These are phyloP conservation scores for Pseudomyrmex cubaensis DNA, from an alignment of 1,140 invertebrate species.

Conservation along the genomic window DNA sequence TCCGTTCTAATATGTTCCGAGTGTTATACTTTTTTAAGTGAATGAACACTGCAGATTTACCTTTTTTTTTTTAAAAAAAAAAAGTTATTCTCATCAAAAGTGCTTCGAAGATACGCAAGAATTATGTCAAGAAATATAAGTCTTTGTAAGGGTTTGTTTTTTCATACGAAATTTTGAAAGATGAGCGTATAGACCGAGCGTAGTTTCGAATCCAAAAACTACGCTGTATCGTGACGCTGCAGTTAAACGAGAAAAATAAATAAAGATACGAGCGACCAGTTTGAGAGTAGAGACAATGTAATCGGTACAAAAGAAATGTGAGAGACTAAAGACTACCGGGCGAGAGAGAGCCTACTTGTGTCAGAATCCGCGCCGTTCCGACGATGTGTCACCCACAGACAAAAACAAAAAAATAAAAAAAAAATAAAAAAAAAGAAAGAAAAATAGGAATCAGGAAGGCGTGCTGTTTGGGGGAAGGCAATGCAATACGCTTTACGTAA, in stretches of 20 bases:
- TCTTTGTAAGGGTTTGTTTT: too few species aligned
- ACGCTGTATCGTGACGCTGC: too few species aligned
- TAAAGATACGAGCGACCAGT: neutral
- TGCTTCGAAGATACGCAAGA: too few species aligned
- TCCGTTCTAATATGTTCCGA: too few species aligned
- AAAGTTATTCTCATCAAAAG: too few species aligned
- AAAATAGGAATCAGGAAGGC: constrained; percentile 63
- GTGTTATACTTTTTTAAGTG: too few species aligned
- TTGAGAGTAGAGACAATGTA: neutral
- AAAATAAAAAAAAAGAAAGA: constrained; percentile 13
- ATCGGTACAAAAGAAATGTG: constrained; percentile 7
- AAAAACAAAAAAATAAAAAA: constrained; percentile 16
- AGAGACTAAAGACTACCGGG: neutral
- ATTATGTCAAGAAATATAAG: too few species aligned
- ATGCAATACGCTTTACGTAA: constrained; percentile 84
- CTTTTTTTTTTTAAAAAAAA: too few species aligned
- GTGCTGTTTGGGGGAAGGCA: constrained; percentile 84
- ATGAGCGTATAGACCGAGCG: too few species aligned
- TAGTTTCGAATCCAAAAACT: too few species aligned
- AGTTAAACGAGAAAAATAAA: neutral
- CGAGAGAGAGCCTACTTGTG: constrained; percentile 18
- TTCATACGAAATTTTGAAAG: too few species aligned
- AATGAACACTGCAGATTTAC: too few species aligned
- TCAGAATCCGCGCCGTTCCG: constrained; percentile 21
- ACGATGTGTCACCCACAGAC: constrained; percentile 32